Conservation (phyloP, 2,797 vertebrate genomes). For the Todus mexicanus region DNA sequence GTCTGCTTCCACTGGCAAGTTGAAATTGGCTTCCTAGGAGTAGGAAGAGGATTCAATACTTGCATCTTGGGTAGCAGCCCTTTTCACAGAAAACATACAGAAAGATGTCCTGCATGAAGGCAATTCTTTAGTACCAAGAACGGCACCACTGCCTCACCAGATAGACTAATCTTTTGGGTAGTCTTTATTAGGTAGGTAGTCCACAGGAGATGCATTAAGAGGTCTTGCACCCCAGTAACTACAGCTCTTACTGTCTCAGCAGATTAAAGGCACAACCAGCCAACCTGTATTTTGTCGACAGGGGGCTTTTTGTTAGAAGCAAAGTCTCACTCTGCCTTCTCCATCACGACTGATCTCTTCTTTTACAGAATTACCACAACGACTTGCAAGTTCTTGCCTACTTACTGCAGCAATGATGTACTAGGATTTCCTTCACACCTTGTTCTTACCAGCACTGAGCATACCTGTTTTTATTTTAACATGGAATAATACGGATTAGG, state of each 20-base stretch:
- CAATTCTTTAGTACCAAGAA: background rate
- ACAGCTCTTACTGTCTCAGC: background rate
- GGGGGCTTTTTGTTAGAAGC: background rate
- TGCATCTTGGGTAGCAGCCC: background rate
- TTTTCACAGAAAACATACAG: fast-evolving
- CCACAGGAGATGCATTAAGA: background rate
- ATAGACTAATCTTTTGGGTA: background rate
- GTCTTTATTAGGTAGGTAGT: background rate
- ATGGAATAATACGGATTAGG: background rate
- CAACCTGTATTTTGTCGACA: fast-evolving
- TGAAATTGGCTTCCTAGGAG: background rate
- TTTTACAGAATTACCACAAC: background rate
- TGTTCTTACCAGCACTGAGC: background rate
- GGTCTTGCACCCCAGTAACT: background rate
- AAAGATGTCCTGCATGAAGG: background rate
- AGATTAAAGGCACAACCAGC: background rate
- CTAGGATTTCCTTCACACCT: background rate
- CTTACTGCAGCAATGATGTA: background rate
- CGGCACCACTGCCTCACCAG: background rate
- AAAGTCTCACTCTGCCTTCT: background rate
- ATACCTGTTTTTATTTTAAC: background rate
- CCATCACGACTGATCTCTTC: background rate
- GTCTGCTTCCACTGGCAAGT: background rate
- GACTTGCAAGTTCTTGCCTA: background rate
- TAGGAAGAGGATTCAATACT: background rate